A percentile compares a stretch with the other conserved stretches of the same genome.
Evolutionary conservation across 1,140 invertebrate species (phyloP).

Genomic region (Zaprionus davidi): DNA sequence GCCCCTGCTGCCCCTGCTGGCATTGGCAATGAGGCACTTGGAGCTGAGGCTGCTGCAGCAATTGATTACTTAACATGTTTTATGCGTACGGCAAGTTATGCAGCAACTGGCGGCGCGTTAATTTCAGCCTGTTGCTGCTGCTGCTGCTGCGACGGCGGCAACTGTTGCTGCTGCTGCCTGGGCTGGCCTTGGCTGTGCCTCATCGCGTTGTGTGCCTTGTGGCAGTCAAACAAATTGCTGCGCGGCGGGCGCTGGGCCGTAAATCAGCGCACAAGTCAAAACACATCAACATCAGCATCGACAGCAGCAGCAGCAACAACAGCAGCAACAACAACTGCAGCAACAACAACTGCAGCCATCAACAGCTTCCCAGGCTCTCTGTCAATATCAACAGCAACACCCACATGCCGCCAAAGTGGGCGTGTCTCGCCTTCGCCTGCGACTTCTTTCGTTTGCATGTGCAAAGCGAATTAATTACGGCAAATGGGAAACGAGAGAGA

Average conservation of each 20-base stretch:
- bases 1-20: slow-evolving; percentile 26
- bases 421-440: slow-evolving; percentile 40
- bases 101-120: slow-evolving; percentile 72
- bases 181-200: slow-evolving; percentile 15
- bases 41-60: slow-evolving; percentile 48
- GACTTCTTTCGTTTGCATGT: slow-evolving; percentile 55
- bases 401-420: slow-evolving; percentile 58
- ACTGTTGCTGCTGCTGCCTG: slow-evolving; percentile 12
- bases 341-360: slow-evolving; percentile 7
- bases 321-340: slow-evolving; percentile 5
- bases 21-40: slow-evolving; percentile 60
- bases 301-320: slow-evolving; percentile 41
- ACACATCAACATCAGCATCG: slow-evolving; percentile 74
- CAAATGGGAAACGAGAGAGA: slow-evolving; percentile 17
- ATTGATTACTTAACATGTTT: slow-evolving; percentile 84
- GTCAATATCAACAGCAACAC: slow-evolving; percentile 47
- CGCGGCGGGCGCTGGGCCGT: slow-evolving; percentile 72
- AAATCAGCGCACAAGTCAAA: slow-evolving; percentile 77
- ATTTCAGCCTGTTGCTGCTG: slow-evolving; percentile 57
- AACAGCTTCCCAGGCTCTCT: slow-evolving; percentile 42
- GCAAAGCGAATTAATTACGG: slow-evolving; percentile 77
- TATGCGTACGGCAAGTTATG: slow-evolving; percentile 80
- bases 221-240: slow-evolving; percentile 73
- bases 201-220: slow-evolving; percentile 7
- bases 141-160: neutral